These are phyloP conservation scores for Parambassis ranga DNA, from an alignment of 2,797 vertebrate species.

Conservation along the genomic window DNA sequence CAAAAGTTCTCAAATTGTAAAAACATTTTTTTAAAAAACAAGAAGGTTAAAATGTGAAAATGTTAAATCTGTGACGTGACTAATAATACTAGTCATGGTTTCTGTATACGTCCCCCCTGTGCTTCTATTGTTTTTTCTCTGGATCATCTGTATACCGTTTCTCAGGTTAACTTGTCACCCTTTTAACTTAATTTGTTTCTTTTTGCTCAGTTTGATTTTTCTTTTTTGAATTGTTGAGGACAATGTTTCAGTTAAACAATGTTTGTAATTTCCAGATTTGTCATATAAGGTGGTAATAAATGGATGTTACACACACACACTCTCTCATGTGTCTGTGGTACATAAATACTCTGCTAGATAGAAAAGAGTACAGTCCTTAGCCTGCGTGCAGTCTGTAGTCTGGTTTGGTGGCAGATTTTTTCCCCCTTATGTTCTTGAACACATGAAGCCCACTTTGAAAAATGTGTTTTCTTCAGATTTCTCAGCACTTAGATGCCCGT, in stretches of 20 bases:
- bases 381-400: no score
- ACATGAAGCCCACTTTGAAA: no score
- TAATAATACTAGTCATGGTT: conserved; percentile 39
- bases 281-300: conserved; percentile 83
- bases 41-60: conserved; percentile 48
- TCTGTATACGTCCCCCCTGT: conserved; percentile 52
- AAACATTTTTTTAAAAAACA: conserved; percentile 24
- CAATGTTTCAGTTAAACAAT: conserved; percentile 72
- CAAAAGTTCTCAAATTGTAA: conserved; percentile 43
- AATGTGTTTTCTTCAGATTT: no score
- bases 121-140: conserved; percentile 25
- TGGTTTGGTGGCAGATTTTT: no score
- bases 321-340: conserved; percentile 3
- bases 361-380: no score
- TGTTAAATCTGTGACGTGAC: conserved; percentile 48
- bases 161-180: conserved; percentile 74
- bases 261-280: conserved; percentile 82
- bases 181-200: conserved; percentile 66
- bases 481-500: no score
- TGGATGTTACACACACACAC: conserved; percentile 81
- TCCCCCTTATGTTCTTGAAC: no score
- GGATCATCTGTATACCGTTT: conserved; percentile 67
- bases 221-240: conserved; percentile 64
- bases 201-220: conserved; percentile 56
- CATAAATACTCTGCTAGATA: no score